phyloP scores from a whole-genome alignment of 1,140 invertebrate species.

The Aplysia californica region DNA sequence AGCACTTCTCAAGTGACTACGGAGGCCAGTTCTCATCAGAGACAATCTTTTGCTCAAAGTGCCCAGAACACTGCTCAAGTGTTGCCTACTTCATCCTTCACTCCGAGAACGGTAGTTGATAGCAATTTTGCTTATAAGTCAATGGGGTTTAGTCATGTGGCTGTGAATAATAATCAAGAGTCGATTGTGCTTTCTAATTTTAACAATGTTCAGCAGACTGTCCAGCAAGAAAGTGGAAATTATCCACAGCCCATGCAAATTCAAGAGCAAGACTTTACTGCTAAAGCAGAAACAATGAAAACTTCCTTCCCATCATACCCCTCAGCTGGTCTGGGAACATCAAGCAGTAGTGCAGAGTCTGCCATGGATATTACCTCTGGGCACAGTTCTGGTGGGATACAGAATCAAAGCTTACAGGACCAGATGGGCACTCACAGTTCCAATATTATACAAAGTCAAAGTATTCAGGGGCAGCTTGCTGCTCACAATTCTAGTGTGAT shows the following conservation, averaged over 20 bases:
- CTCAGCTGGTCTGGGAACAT: neutral
- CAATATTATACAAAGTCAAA: too few relatives aligned
- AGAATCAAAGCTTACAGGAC: too few relatives aligned
- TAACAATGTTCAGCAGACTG: neutral
- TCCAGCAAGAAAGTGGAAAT: neutral
- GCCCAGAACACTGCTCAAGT: neutral
- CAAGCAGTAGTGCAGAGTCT: neutral
- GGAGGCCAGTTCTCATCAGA: too few relatives aligned
- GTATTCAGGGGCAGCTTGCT: too few relatives aligned
- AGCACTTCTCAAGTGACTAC: too few relatives aligned
- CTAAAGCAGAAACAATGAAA: neutral
- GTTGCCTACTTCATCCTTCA: too few relatives aligned
- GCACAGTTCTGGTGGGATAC: too few relatives aligned
- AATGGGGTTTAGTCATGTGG: neutral
- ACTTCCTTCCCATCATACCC: neutral
- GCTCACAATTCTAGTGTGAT: too few relatives aligned
- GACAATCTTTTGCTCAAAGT: neutral
- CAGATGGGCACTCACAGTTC: too few relatives aligned
- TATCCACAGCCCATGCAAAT: slow-evolving; percentile 25
- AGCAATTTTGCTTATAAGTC: neutral
- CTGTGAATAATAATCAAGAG: neutral
- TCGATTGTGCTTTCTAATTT: neutral
- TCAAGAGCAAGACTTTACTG: neutral
- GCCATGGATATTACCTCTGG: slow-evolving; percentile 17
- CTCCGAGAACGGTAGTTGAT: neutral